These are phyloP conservation scores for Enteromius fasciolatus DNA, from an alignment of 2,797 vertebrate species.

Conservation along the genomic window DNA sequence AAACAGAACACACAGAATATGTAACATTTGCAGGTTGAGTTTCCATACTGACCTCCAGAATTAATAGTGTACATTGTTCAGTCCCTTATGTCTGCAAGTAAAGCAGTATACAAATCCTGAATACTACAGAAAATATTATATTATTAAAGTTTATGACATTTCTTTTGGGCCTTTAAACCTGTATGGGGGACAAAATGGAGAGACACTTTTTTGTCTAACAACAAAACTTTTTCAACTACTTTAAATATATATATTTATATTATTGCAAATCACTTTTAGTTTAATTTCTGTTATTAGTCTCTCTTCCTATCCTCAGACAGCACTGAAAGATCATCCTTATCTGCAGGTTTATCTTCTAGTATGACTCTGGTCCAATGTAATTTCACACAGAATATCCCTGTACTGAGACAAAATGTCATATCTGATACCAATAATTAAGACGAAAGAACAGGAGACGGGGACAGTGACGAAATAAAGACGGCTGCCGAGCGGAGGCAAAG, in stretches of 20 bases:
- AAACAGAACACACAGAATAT: too few species aligned
- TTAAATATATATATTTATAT: too few species aligned
- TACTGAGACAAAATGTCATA: constrained; percentile 38
- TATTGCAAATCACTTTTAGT: neutral
- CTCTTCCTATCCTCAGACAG: neutral
- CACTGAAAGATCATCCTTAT: constrained; percentile 30
- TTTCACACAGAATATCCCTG: constrained; percentile 19
- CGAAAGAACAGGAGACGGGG: constrained; percentile 3
- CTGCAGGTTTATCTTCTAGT: constrained; percentile 34
- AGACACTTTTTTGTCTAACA: neutral
- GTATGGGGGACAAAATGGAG: neutral
- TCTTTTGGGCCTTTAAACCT: neutral
- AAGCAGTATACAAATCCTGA: neutral
- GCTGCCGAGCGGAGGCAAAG: neutral
- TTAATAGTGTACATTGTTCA: neutral
- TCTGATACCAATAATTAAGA: constrained; percentile 42
- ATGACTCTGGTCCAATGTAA: constrained; percentile 1
- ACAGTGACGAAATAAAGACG: constrained; percentile 41
- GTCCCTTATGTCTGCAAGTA: neutral
- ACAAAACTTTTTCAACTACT: neutral
- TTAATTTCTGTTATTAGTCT: neutral
- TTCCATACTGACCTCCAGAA: neutral
- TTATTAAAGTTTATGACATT: neutral
- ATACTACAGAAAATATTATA: neutral
- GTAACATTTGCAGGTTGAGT: neutral